A percentile compares a stretch with the other conserved stretches of the same genome.
phyloP scores from a whole-genome alignment of 1,140 invertebrate species.

The Matsumurasca onukii region DNA sequence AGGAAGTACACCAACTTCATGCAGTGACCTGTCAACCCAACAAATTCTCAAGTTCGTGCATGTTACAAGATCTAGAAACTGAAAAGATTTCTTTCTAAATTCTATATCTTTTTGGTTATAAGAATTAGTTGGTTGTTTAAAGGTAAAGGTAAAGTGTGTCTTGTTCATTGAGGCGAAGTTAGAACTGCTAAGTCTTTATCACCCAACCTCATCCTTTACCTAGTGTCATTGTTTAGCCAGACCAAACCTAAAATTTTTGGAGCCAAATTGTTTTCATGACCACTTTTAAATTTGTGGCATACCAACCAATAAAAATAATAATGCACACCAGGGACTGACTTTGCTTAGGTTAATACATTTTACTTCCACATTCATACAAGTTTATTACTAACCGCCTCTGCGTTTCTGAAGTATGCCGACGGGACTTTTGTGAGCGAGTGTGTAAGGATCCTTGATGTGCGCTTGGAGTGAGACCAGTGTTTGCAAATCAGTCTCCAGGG shows the following conservation, averaged over 20 bases:
- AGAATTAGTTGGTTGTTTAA: neutral
- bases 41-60: slow-evolving; percentile 3
- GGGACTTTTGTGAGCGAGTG: slow-evolving; percentile 85
- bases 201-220: no score
- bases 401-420: slow-evolving; percentile 78
- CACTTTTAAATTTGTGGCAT: no score
- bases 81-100: neutral
- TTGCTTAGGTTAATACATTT: no score
- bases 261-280: no score
- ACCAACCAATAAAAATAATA: no score
- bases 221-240: no score
- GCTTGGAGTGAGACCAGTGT: slow-evolving; percentile 77
- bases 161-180: no score
- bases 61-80: neutral
- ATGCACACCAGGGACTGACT: no score
- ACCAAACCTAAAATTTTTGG: no score
- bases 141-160: no score
- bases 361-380: no score
- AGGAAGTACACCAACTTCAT: slow-evolving; percentile 95
- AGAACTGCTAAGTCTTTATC: no score
- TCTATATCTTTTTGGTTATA: neutral
- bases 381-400: slow-evolving; percentile 65
- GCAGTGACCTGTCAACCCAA: slow-evolving; percentile 68
- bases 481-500: slow-evolving; percentile 88
- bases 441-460: slow-evolving; percentile 82